Base-by-base conservation (phyloP, 2,797 vertebrate genomes). In the Eupleurogrammus muticus region DNA sequence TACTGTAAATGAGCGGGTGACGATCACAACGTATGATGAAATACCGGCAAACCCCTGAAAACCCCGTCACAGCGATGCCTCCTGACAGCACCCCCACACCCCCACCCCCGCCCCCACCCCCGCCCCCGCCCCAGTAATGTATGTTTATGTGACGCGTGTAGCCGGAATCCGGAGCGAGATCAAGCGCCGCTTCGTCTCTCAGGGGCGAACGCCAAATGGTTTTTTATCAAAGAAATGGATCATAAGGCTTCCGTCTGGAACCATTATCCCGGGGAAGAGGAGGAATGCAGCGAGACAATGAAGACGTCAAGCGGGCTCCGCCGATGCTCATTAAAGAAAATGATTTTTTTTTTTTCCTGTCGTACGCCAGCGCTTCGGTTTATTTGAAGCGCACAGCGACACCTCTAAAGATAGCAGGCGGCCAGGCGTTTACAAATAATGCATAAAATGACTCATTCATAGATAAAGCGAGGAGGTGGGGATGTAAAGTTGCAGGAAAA, bases 321-420 rank as follows among this genome's bases (percentile, higher is more conserved):
- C 46, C 79, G 56, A 74, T 49, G 68, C 66, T 88, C 66, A 79
- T 87, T 86, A 87, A 72, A 64, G 67, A 81, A 81, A 85, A 82
- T 68, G 52, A 84, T 73, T 77, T 63, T 66, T 48, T n/a, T n/a
- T n/a, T n/a, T n/a, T n/a, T n/a, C n/a, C 75, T 69, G 48, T 80
- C 79, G 17, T 53, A 74, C 73, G 72, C 63, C 32, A 5, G 62
- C 54, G 71, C 11, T 3, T 42, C 59, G 36, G 61, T 55, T 54
- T 73, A 50, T 84, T 80, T 77, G 60, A 83, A 59, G 71, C 48
- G 56, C 24, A 48, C 40, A 64, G 38, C 40, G 47, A 61, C 53
- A 36, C 40, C 9, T 60, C 46, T 44, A 20, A 58, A 53, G 19
- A 42, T 9, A 42, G 38, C 34, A 66, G 64, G 36, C 21, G 67